A percentile compares a stretch with the other conserved stretches of the same genome.
Conservation (phyloP, 2,797 vertebrate genomes). For the Acomys russatus region DNA sequence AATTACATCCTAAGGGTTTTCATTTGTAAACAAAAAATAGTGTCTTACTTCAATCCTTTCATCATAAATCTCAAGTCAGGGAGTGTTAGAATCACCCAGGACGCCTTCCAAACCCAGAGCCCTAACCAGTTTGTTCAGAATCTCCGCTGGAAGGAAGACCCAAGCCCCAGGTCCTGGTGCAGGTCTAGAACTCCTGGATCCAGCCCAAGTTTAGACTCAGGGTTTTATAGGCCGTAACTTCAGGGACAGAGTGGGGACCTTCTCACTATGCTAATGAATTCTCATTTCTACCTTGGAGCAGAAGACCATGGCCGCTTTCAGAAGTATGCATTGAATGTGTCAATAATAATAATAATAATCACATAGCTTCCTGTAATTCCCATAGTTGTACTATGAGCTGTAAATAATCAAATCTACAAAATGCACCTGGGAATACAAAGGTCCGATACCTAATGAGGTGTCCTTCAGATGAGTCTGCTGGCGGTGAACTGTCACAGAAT, state of each 20-base stretch:
- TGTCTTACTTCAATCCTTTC: background rate
- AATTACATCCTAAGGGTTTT: background rate
- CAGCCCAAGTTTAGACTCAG: background rate
- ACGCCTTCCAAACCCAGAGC: background rate
- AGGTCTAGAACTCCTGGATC: background rate
- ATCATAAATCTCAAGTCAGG: background rate
- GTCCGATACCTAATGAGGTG: slow-evolving; percentile 61
- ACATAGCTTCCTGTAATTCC: slow-evolving; percentile 80
- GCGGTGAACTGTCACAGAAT: slow-evolving; percentile 77
- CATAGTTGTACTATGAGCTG: slow-evolving; percentile 80
- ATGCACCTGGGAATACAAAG: slow-evolving; percentile 80
- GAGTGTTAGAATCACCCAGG: background rate
- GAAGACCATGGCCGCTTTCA: slow-evolving; percentile 2
- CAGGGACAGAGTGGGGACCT: no score
- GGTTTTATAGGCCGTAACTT: background rate
- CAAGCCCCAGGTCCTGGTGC: background rate
- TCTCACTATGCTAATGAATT: background rate
- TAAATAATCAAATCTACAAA: slow-evolving; percentile 83
- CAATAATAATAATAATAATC: background rate
- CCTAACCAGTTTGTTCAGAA: background rate
- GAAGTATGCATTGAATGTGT: background rate
- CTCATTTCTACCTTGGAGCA: background rate
- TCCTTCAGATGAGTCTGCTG: slow-evolving; percentile 67
- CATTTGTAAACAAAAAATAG: background rate
- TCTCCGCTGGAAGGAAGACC: background rate